Evolutionary conservation across 2,888 invertebrate genomes (phyloP), one percentile per base, ranked within the genome.

Genomic region (Adineta ricciae): DNA sequence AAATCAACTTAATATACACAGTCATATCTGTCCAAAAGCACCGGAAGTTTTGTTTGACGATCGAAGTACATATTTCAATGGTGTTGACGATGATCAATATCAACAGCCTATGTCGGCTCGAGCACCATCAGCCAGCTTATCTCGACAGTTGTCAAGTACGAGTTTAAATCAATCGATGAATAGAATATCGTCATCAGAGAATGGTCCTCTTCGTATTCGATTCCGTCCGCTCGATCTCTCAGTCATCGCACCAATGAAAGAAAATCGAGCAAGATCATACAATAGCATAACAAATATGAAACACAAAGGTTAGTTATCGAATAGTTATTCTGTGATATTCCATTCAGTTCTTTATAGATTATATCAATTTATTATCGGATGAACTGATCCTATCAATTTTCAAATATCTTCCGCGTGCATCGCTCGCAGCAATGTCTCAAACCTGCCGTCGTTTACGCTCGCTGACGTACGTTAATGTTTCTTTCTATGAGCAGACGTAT

Each of bases 311-410:
- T 64, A 1, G 21, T 21, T 21, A 1, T 52, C 52, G 32, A 27
- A 27, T 24, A 21, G 0, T 56, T 56, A 24, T 64, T 16, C 27
- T 24, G 27, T 2, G 5, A 64, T 46, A 46, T 46, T 5, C 11
- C 5, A 46, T 46, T 46, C 8, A 46, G 11, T 46, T 46, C 5
- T 46, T 11, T 46, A 46, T 88, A 91, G 93, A 95, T 90, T 92
- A 93, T 83, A 95, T 95, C 90, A 92, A 92, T 32, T 90, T 92
- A 11, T 91, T 96, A 16, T 95, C 96, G 0, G 96, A 96, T 90
- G 96, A 96, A 91, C 93, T 96, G 88, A 92, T 96, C 73, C 91
- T 96, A 36, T 87, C 88, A 86, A 93, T 97, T 84, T 94, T 96
- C 88, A 92, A 93, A 87, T 95, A 94, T 93, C 92, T 96, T 84